Conservation (phyloP, 2,888 invertebrate genomes). For the Trissolcus japonicus region DNA sequence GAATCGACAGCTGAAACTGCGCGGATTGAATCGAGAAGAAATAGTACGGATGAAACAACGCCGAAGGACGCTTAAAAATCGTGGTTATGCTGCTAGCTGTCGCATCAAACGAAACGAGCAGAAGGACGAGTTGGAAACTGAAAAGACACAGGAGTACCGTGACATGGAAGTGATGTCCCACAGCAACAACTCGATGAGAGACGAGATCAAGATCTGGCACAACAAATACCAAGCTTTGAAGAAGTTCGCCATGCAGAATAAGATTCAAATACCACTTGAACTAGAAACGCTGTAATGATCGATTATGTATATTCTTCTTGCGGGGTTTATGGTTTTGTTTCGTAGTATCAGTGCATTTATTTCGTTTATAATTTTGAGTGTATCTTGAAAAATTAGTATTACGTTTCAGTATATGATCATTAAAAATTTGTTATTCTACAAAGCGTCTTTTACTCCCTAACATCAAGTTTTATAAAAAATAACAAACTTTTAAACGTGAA, state of each 20-base stretch:
- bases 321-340: background rate
- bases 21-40: constrained; percentile 90
- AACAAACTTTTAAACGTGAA: too few species aligned
- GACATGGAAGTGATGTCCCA: constrained; percentile 91
- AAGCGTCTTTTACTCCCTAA: too few species aligned
- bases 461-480: too few species aligned
- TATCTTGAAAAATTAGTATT: too few species aligned
- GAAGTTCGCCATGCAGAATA: constrained; percentile 88
- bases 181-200: constrained; percentile 85
- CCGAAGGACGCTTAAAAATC: constrained; percentile 94
- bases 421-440: too few species aligned
- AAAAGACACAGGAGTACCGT: constrained; percentile 88
- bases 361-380: too few species aligned
- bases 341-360: too few species aligned
- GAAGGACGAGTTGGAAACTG: constrained; percentile 93
- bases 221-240: constrained; percentile 89
- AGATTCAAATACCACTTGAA: constrained; percentile 77
- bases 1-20: constrained; percentile 90
- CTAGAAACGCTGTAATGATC: background rate
- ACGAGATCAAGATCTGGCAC: constrained; percentile 86
- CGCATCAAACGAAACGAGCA: constrained; percentile 95
- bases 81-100: constrained; percentile 97
- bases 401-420: too few species aligned
- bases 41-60: constrained; percentile 96
- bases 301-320: background rate